These are phyloP conservation scores for Pollicipes pollicipes DNA, from an alignment of 1,140 invertebrate species.

Conservation along the genomic window DNA sequence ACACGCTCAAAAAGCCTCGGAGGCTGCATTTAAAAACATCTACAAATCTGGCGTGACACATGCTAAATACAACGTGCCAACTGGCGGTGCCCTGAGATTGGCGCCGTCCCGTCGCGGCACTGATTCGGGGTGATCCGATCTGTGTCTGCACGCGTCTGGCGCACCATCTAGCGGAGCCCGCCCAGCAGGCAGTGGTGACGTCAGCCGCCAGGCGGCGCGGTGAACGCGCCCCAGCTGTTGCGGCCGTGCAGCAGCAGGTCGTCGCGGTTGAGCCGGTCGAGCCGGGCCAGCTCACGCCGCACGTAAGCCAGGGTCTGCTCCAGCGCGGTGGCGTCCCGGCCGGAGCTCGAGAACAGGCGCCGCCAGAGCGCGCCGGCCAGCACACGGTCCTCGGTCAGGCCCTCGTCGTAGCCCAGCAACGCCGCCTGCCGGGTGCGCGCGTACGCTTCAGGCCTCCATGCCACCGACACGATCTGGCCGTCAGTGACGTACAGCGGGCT, in stretches of 20 bases:
- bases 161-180: too few species aligned
- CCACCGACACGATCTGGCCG: not conserved
- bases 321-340: constrained; percentile 16
- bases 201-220: not conserved
- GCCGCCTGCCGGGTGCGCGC: constrained; percentile 44
- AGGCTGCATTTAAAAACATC: too few species aligned
- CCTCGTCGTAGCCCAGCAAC: constrained; percentile 69
- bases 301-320: constrained; percentile 21
- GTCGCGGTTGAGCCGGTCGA: not conserved
- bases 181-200: not conserved
- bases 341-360: constrained; percentile 41
- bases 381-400: constrained; percentile 47
- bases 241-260: not conserved
- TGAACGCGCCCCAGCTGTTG: not conserved
- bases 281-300: constrained; percentile 21
- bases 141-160: too few species aligned
- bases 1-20: too few species aligned
- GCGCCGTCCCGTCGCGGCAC: too few species aligned
- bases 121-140: too few species aligned
- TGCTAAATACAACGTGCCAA: too few species aligned
- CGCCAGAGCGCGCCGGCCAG: constrained; percentile 69
- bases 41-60: too few species aligned
- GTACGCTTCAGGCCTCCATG: not conserved
- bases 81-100: too few species aligned
- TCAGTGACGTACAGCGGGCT: not conserved